Percentiles rank a stretch among this genome's conserved stretches.
These are phyloP conservation scores for Scaptomyza polygonia DNA, from an alignment of 2,888 invertebrate species.

Conservation along the genomic window DNA sequence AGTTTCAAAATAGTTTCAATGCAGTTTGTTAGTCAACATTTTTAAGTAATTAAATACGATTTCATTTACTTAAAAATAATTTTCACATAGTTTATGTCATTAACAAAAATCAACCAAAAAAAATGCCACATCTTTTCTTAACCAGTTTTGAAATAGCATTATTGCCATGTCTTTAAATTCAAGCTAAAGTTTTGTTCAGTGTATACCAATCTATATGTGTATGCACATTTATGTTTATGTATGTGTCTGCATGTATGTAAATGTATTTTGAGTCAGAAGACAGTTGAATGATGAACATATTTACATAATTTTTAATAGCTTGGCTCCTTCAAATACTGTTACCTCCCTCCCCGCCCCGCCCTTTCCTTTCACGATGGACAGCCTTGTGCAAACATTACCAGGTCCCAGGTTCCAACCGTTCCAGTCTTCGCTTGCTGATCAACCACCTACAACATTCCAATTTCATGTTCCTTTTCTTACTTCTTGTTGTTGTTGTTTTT, in stretches of 20 bases:
- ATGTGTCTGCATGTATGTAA: neutral
- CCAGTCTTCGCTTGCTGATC: slow-evolving; percentile 1
- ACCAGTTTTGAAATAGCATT: no score
- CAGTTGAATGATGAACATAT: slow-evolving; percentile 36
- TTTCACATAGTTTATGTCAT: neutral
- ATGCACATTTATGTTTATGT: neutral
- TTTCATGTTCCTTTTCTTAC: neutral
- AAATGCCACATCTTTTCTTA: neutral
- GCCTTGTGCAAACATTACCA: slow-evolving; percentile 60
- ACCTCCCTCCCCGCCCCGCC: slow-evolving; percentile 1
- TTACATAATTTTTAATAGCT: slow-evolving; percentile 77
- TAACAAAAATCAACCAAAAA: neutral
- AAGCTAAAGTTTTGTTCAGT: neutral
- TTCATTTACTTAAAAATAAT: neutral
- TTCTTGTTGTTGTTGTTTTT: neutral
- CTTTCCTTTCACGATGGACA: slow-evolving; percentile 32
- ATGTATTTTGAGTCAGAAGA: slow-evolving; percentile 8
- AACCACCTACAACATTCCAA: slow-evolving; percentile 14
- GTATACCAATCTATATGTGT: neutral
- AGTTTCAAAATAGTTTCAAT: neutral
- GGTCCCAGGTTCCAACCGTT: neutral
- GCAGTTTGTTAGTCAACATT: neutral
- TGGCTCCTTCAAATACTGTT: slow-evolving; percentile 44
- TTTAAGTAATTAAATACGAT: neutral
- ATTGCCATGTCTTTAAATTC: neutral